Evolutionary conservation across 2,888 invertebrate genomes (phyloP), one percentile per base, ranked within the genome.

Genomic region (Agrilus biguttatus): DNA sequence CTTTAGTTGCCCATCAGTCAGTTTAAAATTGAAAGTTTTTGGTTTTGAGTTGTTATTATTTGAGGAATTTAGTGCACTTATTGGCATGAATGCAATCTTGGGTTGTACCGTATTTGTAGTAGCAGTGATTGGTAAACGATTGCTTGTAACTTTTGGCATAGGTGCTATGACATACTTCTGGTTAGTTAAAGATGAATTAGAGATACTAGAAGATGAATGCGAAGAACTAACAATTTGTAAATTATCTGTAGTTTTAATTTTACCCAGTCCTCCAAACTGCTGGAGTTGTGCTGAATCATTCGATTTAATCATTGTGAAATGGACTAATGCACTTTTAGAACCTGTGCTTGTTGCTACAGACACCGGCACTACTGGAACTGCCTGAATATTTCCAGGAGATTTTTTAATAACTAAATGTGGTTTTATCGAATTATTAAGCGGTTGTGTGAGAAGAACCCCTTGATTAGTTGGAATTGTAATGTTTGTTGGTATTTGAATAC

Each of bases 21-120:
- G 78, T 67, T 81, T 80, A 45, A 80, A 67, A 60, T 80, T 80
- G 45, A 78, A 76, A 51, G 77, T 72, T 39, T 75, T 76, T 8
- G 74, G 71, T 55, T 53, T 74, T 72, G 10, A 70, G 35, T 45
- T 49, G 28, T n/a, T n/a, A n/a, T 41, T 46, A 21, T 37, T 46
- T n/a, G 41, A 44, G 36, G 45, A 45, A 36, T 49, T 50, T 35
- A 51, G 57, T 43, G 61, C 51, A 6, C 61, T 49, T 44, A 65
- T 44, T 14, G 65, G 63, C 56, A 65, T 53, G n/a, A 64, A 51
- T 8, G 63, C 56, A 37, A 65, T 55, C 55, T 65, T 65, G 17
- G 65, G 51, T 47, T 62, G 63, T 13, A 63, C 70, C 8, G 71
- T 68, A 67, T 75, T 75, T 1, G 74, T 72, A 2, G 73, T 70